Percentiles rank a stretch among this genome's conserved stretches.
phyloP scores from a whole-genome alignment of 2,113 vertebrate genomes.

The Gallinago undulata region DNA sequence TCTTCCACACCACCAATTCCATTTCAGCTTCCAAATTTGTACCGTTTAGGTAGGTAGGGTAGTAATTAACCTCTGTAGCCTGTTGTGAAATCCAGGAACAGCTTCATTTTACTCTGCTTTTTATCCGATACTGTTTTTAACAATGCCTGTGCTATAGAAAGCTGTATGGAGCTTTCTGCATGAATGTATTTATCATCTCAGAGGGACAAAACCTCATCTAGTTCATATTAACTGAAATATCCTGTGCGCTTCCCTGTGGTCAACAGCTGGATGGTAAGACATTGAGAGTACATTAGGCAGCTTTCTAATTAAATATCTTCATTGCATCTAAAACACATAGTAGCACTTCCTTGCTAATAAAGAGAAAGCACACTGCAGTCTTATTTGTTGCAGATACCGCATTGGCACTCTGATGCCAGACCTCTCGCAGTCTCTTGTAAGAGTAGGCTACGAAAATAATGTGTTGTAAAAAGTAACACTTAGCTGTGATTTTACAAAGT shows the following conservation, averaged over 20 bases:
- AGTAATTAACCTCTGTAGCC: background rate
- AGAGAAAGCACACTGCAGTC: background rate
- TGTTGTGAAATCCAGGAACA: background rate
- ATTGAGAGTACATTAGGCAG: background rate
- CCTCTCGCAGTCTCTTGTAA: background rate
- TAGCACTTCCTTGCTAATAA: background rate
- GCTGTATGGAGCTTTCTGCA: background rate
- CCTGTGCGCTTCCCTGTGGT: background rate
- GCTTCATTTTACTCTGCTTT: background rate
- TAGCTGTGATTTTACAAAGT: slow-evolving; percentile 56
- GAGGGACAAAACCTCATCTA: background rate
- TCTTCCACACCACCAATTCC: background rate
- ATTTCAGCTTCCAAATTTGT: background rate
- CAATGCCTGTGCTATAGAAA: background rate
- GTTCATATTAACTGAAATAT: background rate
- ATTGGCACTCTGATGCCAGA: background rate
- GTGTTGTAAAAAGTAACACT: slow-evolving; percentile 25
- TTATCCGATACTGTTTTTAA: background rate
- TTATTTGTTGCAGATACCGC: background rate
- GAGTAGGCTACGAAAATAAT: background rate
- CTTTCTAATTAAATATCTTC: slow-evolving; percentile 23
- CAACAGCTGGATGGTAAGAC: slow-evolving; percentile 8
- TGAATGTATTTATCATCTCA: background rate
- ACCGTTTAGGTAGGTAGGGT: background rate
- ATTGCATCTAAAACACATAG: background rate